Evolutionary conservation across 2,797 vertebrate genomes (phyloP).

Genomic region (Vireo griseus): DNA sequence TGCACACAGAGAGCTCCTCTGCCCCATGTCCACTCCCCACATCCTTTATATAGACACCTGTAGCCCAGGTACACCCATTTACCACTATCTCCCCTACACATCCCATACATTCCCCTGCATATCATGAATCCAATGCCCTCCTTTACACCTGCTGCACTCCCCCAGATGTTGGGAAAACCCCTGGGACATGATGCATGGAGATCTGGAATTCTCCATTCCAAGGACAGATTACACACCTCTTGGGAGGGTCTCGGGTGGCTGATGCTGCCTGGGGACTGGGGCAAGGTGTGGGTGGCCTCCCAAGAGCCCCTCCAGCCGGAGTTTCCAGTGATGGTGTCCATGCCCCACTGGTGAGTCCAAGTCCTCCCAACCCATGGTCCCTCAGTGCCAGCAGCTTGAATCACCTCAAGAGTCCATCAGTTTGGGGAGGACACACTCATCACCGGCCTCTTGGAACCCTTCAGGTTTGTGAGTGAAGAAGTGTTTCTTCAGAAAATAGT

Average conservation of each 20-base stretch:
- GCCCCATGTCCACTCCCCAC: too few species aligned
- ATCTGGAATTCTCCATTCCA: not conserved
- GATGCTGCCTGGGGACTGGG: not conserved
- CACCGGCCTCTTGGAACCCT: not conserved
- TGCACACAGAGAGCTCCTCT: not conserved
- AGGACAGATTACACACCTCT: not conserved
- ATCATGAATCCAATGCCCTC: fast-evolving
- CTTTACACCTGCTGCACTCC: not conserved
- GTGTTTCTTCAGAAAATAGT: not conserved
- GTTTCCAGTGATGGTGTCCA: not conserved
- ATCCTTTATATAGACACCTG: not conserved
- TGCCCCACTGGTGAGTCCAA: not conserved
- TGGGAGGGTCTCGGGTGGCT: fast-evolving
- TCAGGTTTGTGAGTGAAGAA: not conserved
- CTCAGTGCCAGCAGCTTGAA: not conserved
- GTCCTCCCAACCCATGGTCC: not conserved
- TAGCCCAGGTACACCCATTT: not conserved
- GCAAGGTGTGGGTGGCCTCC: not conserved
- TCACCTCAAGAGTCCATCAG: too few species aligned
- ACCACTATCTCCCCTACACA: fast-evolving
- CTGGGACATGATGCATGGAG: not conserved
- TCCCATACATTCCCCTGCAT: not conserved
- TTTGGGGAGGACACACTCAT: not conserved
- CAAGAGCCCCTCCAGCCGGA: fast-evolving
- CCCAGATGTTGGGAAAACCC: fast-evolving